Conservation (phyloP, 2,888 invertebrate species). For the Lutraria lutraria region DNA sequence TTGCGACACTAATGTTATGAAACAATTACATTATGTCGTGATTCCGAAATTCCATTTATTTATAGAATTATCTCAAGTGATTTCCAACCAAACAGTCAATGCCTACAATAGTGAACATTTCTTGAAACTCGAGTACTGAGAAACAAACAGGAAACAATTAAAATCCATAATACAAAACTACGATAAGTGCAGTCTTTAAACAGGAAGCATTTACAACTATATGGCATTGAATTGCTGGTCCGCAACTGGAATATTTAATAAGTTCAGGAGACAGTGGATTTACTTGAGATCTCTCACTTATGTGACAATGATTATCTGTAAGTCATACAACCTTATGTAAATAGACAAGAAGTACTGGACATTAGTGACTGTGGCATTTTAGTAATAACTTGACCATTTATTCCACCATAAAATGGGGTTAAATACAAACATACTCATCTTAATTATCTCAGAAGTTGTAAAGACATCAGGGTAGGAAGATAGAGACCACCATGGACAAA, state of each 20-base stretch:
- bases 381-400: constrained; percentile 8
- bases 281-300: not conserved
- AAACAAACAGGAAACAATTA: too few species aligned
- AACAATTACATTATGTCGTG: too few species aligned
- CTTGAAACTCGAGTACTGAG: too few species aligned
- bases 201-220: too few species aligned
- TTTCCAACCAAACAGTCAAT: too few species aligned
- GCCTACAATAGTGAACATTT: too few species aligned
- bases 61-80: too few species aligned
- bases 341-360: not conserved
- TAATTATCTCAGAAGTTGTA: not conserved
- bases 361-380: not conserved
- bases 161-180: too few species aligned
- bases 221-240: not conserved
- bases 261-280: not conserved
- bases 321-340: not conserved
- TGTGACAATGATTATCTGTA: not conserved
- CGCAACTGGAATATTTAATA: not conserved
- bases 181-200: too few species aligned
- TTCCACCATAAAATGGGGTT: not conserved
- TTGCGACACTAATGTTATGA: too few species aligned
- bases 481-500: not conserved
- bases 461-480: not conserved
- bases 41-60: too few species aligned
- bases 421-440: not conserved